A percentile compares a stretch with the other conserved stretches of the same genome.
These are phyloP conservation scores for Calidris pygmaea DNA, from an alignment of 2,113 vertebrate species.

Conservation along the genomic window DNA sequence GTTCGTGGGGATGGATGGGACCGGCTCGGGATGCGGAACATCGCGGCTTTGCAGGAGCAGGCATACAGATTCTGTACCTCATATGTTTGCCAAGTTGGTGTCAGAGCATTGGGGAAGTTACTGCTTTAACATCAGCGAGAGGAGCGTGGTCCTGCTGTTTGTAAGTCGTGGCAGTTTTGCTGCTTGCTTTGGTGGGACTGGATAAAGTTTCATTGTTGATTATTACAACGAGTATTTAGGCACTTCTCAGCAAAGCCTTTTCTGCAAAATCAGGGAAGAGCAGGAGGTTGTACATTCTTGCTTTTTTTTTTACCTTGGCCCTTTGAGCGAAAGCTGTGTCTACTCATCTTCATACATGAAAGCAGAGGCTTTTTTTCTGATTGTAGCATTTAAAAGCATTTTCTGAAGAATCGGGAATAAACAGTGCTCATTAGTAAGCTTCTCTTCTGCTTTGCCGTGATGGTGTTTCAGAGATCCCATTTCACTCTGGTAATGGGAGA, in stretches of 20 bases:
- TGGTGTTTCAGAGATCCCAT: constrained; percentile 23
- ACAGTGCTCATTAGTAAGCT: background rate
- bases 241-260: background rate
- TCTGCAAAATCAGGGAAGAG: background rate
- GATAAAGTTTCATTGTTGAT: background rate
- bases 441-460: background rate
- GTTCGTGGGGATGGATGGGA: background rate
- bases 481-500: constrained; percentile 27
- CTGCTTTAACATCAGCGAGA: background rate
- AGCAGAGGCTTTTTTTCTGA: background rate
- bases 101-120: background rate
- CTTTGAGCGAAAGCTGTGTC: background rate
- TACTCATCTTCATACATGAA: background rate
- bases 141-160: background rate
- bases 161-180: background rate
- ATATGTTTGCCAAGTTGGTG: background rate
- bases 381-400: background rate
- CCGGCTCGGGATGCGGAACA: background rate
- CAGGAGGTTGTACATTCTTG: background rate
- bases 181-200: background rate
- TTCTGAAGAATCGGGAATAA: background rate
- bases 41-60: background rate
- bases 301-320: background rate
- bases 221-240: background rate
- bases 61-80: background rate